These are phyloP conservation scores for Drosophila chauvacae DNA, from an alignment of 1,140 invertebrate species.

Conservation along the genomic window DNA sequence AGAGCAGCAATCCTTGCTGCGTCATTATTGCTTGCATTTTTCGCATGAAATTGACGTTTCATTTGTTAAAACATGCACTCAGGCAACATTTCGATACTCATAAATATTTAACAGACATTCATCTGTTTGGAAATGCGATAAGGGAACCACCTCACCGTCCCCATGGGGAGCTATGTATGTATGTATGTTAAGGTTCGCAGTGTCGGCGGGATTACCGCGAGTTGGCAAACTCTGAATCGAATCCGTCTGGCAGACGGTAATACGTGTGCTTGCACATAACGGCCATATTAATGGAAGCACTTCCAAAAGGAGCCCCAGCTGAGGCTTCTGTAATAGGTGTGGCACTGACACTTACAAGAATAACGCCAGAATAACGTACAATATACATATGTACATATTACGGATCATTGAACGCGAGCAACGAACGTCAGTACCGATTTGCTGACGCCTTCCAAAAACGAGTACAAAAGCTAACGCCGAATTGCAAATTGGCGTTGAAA, in stretches of 20 bases:
- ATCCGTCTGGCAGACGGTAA: conserved; percentile 9
- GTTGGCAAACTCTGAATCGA: conserved; percentile 24
- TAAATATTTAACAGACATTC: conserved; percentile 76
- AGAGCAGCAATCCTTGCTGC: conserved; percentile 7
- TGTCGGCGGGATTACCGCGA: conserved; percentile 3
- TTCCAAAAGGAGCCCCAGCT: conserved; percentile 9
- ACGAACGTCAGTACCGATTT: background rate
- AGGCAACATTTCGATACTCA: conserved; percentile 76
- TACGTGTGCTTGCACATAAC: conserved; percentile 45
- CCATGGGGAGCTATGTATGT: conserved; percentile 8
- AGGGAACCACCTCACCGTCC: conserved; percentile 19
- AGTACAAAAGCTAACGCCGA: too few relatives aligned
- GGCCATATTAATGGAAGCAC: conserved; percentile 33
- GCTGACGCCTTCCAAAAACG: too few relatives aligned
- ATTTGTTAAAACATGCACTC: conserved; percentile 75
- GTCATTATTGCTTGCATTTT: conserved; percentile 59
- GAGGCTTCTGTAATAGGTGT: conserved; percentile 13
- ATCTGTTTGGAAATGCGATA: conserved; percentile 64
- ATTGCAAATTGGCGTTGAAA: too few relatives aligned
- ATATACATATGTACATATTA: too few relatives aligned
- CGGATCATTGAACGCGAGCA: background rate
- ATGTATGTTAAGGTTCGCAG: background rate
- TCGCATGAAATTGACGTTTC: conserved; percentile 73
- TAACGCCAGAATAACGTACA: background rate
- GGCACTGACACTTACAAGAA: conserved; percentile 35